A percentile compares a stretch with the other conserved stretches of the same genome.
Conservation (phyloP, 1,140 invertebrate genomes). For the Diorhabda sublineata region DNA sequence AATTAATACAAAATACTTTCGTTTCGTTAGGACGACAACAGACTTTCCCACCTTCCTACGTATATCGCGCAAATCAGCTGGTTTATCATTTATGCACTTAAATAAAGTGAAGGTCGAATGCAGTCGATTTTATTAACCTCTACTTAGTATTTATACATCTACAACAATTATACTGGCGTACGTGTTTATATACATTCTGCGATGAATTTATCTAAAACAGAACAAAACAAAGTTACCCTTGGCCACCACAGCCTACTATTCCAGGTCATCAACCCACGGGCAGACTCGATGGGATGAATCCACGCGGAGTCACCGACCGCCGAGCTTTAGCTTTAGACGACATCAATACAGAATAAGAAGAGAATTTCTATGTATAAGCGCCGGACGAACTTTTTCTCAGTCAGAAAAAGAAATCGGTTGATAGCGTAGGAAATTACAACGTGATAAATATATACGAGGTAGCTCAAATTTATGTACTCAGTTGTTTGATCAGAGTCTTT, state of each 20-base stretch:
- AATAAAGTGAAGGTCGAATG: background rate
- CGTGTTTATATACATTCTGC: background rate
- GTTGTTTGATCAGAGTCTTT: too few species aligned
- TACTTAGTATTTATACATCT: background rate
- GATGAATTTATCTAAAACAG: slow-evolving; percentile 13
- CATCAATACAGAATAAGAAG: slow-evolving; percentile 1
- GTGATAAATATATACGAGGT: too few species aligned
- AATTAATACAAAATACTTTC: too few species aligned
- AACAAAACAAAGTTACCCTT: slow-evolving; percentile 28
- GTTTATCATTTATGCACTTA: background rate
- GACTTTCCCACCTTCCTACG: too few species aligned
- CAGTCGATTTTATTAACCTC: background rate
- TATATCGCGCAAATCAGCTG: background rate
- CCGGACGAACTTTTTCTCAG: background rate
- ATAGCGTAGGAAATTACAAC: background rate
- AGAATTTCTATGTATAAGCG: slow-evolving; percentile 13
- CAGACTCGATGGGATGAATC: slow-evolving; percentile 25
- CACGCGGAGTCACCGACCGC: slow-evolving; percentile 29
- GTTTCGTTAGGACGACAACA: too few species aligned
- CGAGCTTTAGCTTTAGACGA: slow-evolving; percentile 15
- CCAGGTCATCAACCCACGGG: slow-evolving; percentile 32
- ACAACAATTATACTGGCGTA: background rate
- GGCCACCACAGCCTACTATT: slow-evolving; percentile 29
- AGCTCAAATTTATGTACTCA: too few species aligned
- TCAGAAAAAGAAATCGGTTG: background rate